A percentile compares a stretch with the other conserved stretches of the same genome.
Conservation (phyloP, 23 tunicate genomes). For the Diplosoma virens region DNA sequence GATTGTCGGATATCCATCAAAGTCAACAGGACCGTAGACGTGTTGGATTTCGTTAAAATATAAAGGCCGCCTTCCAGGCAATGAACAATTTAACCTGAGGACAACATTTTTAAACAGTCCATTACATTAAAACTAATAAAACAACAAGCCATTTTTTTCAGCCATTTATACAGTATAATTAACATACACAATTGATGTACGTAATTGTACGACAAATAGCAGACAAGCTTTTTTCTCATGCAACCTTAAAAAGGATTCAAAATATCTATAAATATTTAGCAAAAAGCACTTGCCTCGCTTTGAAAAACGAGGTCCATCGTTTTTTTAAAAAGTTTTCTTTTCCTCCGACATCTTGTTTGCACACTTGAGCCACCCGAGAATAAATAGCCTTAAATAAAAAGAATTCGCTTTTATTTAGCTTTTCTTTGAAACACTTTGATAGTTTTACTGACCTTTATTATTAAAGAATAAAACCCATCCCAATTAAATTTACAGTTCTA, state of each 20-base stretch:
- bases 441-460: too few species aligned
- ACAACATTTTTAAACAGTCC: too few species aligned
- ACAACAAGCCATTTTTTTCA: neutral
- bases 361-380: slow-evolving; percentile 73
- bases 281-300: slow-evolving; percentile 54
- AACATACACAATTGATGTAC: too few species aligned
- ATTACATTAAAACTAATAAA: neutral
- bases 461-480: too few species aligned
- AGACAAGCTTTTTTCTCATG: too few species aligned
- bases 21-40: slow-evolving; percentile 27
- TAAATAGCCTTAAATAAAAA: slow-evolving; percentile 27
- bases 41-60: slow-evolving; percentile 76
- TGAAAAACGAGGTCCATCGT: slow-evolving; percentile 75
- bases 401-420: too few species aligned
- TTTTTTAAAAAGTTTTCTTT: neutral
- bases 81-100: slow-evolving; percentile 69
- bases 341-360: slow-evolving; percentile 71
- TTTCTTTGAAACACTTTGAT: too few species aligned
- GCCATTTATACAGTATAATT: neutral
- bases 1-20: slow-evolving; percentile 34
- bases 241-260: too few species aligned
- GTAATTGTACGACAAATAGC: too few species aligned
- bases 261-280: neutral
- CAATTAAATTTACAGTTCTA: too few species aligned
- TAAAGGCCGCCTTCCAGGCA: slow-evolving; percentile 66